Evolutionary conservation across 2,888 invertebrate genomes (phyloP), one percentile per base, ranked within the genome.

Genomic region (Adineta ricciae): DNA sequence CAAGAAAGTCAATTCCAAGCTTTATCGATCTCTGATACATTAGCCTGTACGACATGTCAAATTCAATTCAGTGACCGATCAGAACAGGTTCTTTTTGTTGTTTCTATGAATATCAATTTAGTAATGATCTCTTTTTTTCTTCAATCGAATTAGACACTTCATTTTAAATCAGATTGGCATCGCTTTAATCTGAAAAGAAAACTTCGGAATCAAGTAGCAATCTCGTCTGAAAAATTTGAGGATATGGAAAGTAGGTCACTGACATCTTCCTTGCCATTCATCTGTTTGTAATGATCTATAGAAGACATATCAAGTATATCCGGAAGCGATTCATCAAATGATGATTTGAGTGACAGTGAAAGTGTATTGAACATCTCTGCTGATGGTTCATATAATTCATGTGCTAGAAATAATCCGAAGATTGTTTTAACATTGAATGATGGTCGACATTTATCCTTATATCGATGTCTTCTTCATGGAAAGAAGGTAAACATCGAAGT

Each of bases 161-260:
- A 95, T 89, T 95, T 94, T 88, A 94, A 94, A 88, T 91, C 94
- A 56, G 95, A 95, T 89, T 95, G 94, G 95, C 95, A 95, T 89
- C 92, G 94, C 4, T 94, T 94, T 88, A 95, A 95, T 90, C 90
- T 95, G 64, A 94, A 94, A 88, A 92, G 93, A 87, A 93, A 93
- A 87, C 89, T 95, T 21, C 92, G 92, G 87, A 93, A 93, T 19
- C 90, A 91, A 84, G 89, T 90, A 83, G 89, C 92, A 4, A 89
- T 94, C 36, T 91, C 90, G 14, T 93, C 93, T 88, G 92, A 92
- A 83, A 90, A 91, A 86, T 94, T 94, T 90, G 90, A 90, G 86
- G 87, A 88, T 38, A 87, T 89, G 21, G 87, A 88, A 87, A 89
- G 89, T 89, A 87, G 83, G 85, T 49, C 27, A 82, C 11, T 3